Percentiles rank a stretch among this genome's conserved stretches.
phyloP scores from a whole-genome alignment of 2,797 vertebrate species.

The Ctenosaura bakeri region DNA sequence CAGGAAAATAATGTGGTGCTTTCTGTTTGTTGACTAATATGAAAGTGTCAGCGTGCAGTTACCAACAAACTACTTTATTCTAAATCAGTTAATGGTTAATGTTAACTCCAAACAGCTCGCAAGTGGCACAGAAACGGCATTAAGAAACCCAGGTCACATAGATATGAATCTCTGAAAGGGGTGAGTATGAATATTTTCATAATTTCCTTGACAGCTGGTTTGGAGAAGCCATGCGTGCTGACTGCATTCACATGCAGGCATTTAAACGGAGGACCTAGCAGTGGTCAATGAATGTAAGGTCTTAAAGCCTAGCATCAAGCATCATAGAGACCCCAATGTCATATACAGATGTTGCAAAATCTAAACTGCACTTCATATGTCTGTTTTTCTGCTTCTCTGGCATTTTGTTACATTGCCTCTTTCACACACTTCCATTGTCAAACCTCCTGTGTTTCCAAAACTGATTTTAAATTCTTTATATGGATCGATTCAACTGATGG shows the following conservation, averaged over 20 bases:
- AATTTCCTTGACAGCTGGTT: neutral
- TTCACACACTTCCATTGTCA: neutral
- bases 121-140: conserved; percentile 99
- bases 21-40: too few species aligned
- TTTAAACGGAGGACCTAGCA: neutral
- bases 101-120: conserved; percentile 81
- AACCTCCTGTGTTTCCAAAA: neutral
- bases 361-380: neutral
- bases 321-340: neutral
- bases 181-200: conserved; percentile 78
- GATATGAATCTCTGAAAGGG: conserved; percentile 95
- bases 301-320: neutral
- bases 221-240: neutral
- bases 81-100: neutral
- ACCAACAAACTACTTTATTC: neutral
- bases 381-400: neutral
- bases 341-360: neutral
- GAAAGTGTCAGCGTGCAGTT: neutral
- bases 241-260: neutral
- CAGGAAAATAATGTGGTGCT: neutral
- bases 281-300: neutral
- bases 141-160: conserved; percentile 91
- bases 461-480: neutral
- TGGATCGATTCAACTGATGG: neutral
- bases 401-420: neutral